phyloP scores from a whole-genome alignment of 1,140 invertebrate genomes.

The Formica exsecta region DNA sequence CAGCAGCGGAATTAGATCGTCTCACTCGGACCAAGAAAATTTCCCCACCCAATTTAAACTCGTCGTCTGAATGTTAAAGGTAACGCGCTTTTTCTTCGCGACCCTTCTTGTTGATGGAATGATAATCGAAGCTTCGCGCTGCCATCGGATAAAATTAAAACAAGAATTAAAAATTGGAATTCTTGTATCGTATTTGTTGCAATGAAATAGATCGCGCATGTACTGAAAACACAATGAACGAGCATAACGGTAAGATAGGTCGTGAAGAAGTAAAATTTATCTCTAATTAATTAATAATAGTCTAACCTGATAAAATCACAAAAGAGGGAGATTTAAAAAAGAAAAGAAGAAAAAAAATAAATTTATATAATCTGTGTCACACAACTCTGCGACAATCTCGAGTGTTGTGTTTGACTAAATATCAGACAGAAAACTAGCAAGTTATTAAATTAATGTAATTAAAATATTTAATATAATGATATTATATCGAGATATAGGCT shows the following conservation, averaged over 20 bases:
- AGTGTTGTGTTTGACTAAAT: conserved; percentile 62
- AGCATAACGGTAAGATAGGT: conserved; percentile 33
- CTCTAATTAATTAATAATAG: conserved; percentile 2
- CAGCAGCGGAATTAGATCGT: conserved; percentile 96
- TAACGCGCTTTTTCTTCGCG: conserved; percentile 55
- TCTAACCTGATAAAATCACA: conserved; percentile 41
- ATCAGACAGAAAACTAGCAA: conserved; percentile 56
- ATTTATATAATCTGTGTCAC: conserved; percentile 37
- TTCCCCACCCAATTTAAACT: conserved; percentile 82
- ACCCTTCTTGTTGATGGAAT: conserved; percentile 32
- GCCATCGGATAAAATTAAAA: conserved; percentile 23
- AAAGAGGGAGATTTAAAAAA: not conserved
- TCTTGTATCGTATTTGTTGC: not conserved
- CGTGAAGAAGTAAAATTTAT: conserved; percentile 35
- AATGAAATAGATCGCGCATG: not conserved
- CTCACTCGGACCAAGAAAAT: conserved; percentile 92
- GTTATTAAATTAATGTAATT: conserved; percentile 76
- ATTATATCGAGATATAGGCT: conserved; percentile 68
- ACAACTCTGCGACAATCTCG: conserved; percentile 60
- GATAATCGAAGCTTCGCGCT: not conserved
- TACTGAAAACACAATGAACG: not conserved
- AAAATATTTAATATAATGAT: conserved; percentile 78
- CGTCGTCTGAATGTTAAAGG: conserved; percentile 82
- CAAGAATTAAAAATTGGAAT: not conserved
- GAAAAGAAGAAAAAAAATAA: conserved; percentile 14